phyloP scores from a whole-genome alignment of 2,888 invertebrate species.

The Camponotus fellah region DNA sequence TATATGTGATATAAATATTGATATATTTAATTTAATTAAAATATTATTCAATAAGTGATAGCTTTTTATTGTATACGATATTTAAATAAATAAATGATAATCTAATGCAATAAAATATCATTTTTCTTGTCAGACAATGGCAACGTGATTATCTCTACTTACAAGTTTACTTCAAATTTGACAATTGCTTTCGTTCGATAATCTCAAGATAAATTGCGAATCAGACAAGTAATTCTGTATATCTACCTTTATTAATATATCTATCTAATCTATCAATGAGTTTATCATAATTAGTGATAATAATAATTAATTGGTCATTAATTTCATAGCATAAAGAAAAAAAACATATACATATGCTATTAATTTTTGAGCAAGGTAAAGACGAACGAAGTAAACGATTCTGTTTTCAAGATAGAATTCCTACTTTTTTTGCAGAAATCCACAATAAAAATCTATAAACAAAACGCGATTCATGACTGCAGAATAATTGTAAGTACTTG shows the following conservation, averaged over 20 bases:
- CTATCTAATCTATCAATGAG: not conserved
- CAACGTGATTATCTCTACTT: conserved; percentile 1
- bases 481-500: not conserved
- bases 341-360: not conserved
- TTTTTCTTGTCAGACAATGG: not conserved
- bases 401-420: not conserved
- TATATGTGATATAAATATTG: too few species aligned
- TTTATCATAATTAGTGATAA: not conserved
- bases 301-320: not conserved
- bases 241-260: not conserved
- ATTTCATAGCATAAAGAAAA: not conserved
- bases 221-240: conserved; percentile 7
- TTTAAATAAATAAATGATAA: not conserved
- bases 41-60: not conserved
- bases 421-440: not conserved
- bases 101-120: not conserved
- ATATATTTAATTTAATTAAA: too few species aligned
- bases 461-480: not conserved
- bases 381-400: not conserved
- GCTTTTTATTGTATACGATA: not conserved
- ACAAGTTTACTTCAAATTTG: conserved; percentile 19
- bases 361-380: not conserved
- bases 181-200: not conserved
- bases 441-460: too few species aligned
- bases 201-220: not conserved